Conservation (phyloP, 2,113 vertebrate species). For the Columba livia region DNA sequence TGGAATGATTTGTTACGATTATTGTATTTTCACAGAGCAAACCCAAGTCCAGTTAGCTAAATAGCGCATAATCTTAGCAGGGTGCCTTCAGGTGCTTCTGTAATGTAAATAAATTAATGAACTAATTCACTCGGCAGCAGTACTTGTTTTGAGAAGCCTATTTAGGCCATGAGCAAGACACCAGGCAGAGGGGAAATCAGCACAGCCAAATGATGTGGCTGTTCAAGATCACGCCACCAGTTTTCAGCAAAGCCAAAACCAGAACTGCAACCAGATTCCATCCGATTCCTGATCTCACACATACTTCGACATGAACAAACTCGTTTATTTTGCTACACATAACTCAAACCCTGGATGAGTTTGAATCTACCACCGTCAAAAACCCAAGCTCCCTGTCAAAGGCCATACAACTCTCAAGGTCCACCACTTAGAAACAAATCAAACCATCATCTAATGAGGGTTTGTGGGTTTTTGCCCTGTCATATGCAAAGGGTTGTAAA, state of each 20-base stretch:
- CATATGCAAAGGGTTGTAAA: not conserved
- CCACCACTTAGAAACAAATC: not conserved
- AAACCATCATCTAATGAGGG: not conserved
- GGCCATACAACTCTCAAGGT: not conserved
- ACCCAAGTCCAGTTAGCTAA: conserved; percentile 1
- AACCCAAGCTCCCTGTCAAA: not conserved
- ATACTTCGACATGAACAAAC: not conserved
- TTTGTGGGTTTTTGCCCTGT: not conserved
- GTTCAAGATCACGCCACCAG: not conserved
- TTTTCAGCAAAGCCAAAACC: not conserved
- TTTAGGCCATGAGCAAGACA: not conserved
- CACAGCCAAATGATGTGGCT: not conserved
- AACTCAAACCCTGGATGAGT: not conserved
- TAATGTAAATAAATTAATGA: conserved; percentile 39
- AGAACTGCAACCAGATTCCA: not conserved
- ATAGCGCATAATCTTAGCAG: not conserved
- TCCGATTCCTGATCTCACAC: not conserved
- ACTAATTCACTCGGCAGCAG: conserved; percentile 2
- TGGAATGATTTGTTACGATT: conserved; percentile 14
- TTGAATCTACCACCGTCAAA: not conserved
- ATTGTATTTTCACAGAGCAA: conserved; percentile 23
- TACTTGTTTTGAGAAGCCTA: not conserved
- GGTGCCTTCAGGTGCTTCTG: conserved; percentile 40
- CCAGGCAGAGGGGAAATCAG: not conserved
- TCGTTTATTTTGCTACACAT: not conserved